Percentiles rank a stretch among this genome's conserved stretches.
phyloP scores from a whole-genome alignment of 2,113 vertebrate species.

The Stomatorhinus ivindoensis region DNA sequence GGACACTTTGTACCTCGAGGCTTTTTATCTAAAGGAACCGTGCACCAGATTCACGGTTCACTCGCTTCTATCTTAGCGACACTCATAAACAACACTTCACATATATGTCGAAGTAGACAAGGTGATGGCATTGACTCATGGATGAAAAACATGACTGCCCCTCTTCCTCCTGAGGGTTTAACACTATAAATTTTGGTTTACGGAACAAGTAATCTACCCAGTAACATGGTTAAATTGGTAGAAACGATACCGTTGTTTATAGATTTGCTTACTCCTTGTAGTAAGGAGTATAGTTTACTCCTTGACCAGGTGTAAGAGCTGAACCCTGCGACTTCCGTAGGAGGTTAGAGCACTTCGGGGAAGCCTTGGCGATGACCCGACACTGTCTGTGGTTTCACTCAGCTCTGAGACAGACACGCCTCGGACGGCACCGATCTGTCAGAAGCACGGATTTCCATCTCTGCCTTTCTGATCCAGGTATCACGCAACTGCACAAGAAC shows the following conservation, averaged over 20 bases:
- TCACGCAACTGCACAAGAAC: neutral
- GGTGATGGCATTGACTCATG: neutral
- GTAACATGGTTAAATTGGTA: neutral
- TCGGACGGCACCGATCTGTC: constrained; percentile 8
- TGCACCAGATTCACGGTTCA: too few species aligned
- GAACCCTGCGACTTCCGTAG: neutral
- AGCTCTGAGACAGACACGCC: neutral
- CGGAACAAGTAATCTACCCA: neutral
- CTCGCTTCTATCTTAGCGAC: neutral
- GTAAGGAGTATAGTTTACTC: too few species aligned
- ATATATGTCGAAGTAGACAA: neutral
- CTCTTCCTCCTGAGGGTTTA: neutral
- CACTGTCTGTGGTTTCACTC: neutral
- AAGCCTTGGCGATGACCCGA: neutral
- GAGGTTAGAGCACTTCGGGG: neutral
- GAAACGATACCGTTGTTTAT: neutral
- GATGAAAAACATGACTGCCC: neutral
- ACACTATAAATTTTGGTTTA: neutral
- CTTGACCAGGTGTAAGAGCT: neutral
- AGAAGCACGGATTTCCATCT: neutral
- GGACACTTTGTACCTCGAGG: neutral
- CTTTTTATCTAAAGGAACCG: neutral
- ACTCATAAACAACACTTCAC: neutral
- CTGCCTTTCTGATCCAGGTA: neutral
- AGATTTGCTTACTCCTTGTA: too few species aligned